phyloP scores from a whole-genome alignment of 2,113 vertebrate genomes.

The Natator depressus region DNA sequence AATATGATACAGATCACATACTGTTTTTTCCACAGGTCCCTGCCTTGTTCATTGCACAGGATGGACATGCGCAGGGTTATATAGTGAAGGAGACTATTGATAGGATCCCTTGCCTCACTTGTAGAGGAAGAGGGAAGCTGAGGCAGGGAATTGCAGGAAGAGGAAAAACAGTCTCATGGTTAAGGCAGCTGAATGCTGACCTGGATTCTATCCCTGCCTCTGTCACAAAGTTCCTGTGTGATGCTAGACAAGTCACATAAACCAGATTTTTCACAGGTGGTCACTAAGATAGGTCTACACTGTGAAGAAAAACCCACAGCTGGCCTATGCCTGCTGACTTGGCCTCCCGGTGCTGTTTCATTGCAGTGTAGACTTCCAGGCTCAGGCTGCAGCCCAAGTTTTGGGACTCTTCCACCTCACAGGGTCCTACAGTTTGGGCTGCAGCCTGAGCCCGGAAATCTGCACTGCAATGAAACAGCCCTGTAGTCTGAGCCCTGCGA shows the following conservation, averaged over 20 bases:
- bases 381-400: no score
- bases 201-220: not conserved
- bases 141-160: not conserved
- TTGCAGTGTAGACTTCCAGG: no score
- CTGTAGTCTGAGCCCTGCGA: no score
- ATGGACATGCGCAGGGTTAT: not conserved
- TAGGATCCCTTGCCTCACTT: not conserved
- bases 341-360: no score
- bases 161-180: not conserved
- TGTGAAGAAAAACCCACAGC: no score
- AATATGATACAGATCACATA: not conserved
- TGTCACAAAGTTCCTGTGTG: not conserved
- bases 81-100: not conserved
- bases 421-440: no score
- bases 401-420: no score
- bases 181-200: not conserved
- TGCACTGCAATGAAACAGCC: no score
- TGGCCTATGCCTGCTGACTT: no score
- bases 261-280: no score
- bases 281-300: no score
- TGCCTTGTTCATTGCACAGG: not conserved
- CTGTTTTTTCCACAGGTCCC: not conserved
- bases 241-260: not conserved
- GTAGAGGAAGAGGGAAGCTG: not conserved
- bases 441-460: no score